Conservation (phyloP, 2,888 invertebrate species). For the Beris chalybata region DNA sequence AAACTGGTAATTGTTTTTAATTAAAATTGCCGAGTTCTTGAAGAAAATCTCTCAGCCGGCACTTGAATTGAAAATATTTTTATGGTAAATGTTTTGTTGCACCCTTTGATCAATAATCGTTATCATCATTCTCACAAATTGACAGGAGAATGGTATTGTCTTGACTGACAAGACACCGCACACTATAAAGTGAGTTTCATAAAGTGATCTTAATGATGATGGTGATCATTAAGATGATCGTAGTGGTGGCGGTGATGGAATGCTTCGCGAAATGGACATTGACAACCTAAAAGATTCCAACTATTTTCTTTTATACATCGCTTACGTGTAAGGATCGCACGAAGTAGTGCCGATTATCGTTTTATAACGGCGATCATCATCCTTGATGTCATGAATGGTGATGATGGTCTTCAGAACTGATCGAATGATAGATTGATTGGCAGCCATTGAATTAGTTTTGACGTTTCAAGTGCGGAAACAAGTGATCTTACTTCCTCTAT, state of each 20-base stretch:
- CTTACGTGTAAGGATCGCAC: slow-evolving; percentile 18
- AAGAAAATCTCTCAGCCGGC: too few relatives aligned
- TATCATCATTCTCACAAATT: slow-evolving; percentile 6
- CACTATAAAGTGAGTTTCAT: neutral
- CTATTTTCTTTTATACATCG: slow-evolving; percentile 26
- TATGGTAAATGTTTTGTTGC: slow-evolving; percentile 1
- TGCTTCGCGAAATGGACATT: neutral
- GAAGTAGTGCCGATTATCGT: slow-evolving; percentile 6
- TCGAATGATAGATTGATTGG: slow-evolving; percentile 29
- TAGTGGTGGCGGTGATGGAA: neutral
- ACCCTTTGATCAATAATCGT: slow-evolving; percentile 24
- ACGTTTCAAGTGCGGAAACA: too few relatives aligned
- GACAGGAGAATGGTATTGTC: too few relatives aligned
- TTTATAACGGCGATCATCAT: slow-evolving; percentile 15
- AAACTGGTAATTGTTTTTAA: too few relatives aligned
- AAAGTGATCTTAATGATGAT: slow-evolving; percentile 30
- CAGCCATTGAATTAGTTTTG: slow-evolving; percentile 1
- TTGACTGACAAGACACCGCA: too few relatives aligned
- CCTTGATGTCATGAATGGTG: slow-evolving; percentile 1
- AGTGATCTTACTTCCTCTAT: too few relatives aligned
- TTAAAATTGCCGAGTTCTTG: too few relatives aligned
- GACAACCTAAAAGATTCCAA: slow-evolving; percentile 17
- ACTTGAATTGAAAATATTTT: too few relatives aligned
- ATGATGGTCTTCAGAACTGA: slow-evolving; percentile 17
- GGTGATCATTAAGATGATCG: slow-evolving; percentile 19